These are phyloP conservation scores for Dastarcus helophoroides DNA, from an alignment of 2,888 invertebrate genomes.

Conservation along the genomic window DNA sequence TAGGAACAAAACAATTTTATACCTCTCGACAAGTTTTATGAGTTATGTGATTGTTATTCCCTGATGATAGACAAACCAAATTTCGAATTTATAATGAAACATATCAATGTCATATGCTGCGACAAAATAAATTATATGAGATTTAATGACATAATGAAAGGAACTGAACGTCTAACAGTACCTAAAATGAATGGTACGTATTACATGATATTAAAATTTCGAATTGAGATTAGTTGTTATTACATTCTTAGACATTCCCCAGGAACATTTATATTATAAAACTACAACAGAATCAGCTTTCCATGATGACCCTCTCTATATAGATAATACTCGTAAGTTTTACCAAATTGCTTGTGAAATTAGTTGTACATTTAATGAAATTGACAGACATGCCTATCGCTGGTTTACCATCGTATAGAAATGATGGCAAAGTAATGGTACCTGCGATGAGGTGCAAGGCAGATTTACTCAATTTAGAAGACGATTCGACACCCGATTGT, in stretches of 20 bases:
- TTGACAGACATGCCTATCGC: conserved; percentile 22
- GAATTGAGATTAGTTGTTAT: neutral
- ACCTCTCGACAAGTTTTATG: conserved; percentile 36
- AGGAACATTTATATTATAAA: neutral
- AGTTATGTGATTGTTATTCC: conserved; percentile 35
- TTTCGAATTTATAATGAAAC: conserved; percentile 40
- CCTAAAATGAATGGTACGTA: too few relatives aligned
- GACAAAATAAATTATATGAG: conserved; percentile 39
- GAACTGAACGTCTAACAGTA: conserved; percentile 29
- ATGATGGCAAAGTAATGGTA: conserved; percentile 23
- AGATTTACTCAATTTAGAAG: conserved; percentile 27
- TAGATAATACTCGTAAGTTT: neutral
- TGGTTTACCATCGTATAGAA: conserved; percentile 26
- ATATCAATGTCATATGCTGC: conserved; percentile 40
- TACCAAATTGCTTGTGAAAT: neutral
- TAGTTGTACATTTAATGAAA: conserved; percentile 2
- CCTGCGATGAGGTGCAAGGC: conserved; percentile 24
- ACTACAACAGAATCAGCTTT: neutral
- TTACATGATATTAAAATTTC: too few relatives aligned
- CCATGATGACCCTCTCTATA: neutral
- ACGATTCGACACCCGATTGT: conserved; percentile 29
- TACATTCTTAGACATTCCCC: conserved; percentile 1
- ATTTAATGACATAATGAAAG: conserved; percentile 41
- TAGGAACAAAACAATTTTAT: conserved; percentile 39
- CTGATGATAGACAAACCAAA: conserved; percentile 39